phyloP scores from a whole-genome alignment of 2,888 invertebrate species.

The Euzetes globulus region DNA sequence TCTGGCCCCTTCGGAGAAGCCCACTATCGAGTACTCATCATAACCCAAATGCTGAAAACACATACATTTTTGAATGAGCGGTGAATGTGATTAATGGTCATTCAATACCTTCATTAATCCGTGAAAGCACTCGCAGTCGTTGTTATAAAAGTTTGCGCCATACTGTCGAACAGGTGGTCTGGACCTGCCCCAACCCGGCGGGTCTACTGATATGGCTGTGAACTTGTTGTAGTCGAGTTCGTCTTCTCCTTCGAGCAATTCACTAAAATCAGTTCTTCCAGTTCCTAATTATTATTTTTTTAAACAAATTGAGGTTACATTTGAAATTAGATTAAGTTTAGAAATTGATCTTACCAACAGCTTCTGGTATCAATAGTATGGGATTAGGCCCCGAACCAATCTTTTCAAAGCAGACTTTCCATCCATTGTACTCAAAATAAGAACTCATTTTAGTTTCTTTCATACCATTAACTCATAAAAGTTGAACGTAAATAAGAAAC shows the following conservation, averaged over 20 bases:
- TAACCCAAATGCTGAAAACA: not conserved
- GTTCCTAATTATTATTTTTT: not conserved
- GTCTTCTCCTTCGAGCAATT: not conserved
- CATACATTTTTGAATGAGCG: not conserved
- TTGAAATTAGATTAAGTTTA: not conserved
- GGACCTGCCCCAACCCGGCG: constrained; percentile 28
- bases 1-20: constrained; percentile 49
- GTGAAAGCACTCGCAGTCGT: constrained; percentile 13
- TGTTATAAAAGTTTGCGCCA: not conserved
- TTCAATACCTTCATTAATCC: constrained; percentile 14
- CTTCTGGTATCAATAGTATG: not conserved
- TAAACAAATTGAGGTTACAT: not conserved
- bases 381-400: not conserved
- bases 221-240: constrained; percentile 16
- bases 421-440: not conserved
- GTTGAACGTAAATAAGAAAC: too few relatives aligned
- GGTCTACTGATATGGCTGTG: constrained; percentile 1
- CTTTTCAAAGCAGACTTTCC: not conserved
- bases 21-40: constrained; percentile 37
- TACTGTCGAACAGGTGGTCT: not conserved
- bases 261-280: constrained; percentile 13
- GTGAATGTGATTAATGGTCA: not conserved
- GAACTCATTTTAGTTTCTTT: not conserved
- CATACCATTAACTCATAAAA: too few relatives aligned
- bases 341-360: not conserved